These are phyloP conservation scores for Temnothorax rugatulus DNA, from an alignment of 2,888 invertebrate species.

Conservation along the genomic window DNA sequence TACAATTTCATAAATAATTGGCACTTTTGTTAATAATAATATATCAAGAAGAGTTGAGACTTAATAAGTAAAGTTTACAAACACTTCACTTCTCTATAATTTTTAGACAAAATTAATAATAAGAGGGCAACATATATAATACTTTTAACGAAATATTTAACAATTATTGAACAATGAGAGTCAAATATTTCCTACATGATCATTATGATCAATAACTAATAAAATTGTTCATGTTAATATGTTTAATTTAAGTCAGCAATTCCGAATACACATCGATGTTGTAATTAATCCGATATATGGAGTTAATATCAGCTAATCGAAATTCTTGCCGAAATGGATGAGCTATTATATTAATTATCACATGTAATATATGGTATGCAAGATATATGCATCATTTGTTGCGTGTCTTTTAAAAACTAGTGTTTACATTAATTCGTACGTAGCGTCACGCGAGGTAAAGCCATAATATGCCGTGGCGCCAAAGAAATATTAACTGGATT, in stretches of 20 bases:
- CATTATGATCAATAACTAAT: background rate
- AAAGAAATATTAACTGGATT: constrained; percentile 18
- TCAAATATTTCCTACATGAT: background rate
- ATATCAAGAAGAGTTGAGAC: background rate
- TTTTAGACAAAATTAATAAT: background rate
- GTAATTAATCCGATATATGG: background rate
- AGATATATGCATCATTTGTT: background rate
- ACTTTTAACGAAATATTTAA: background rate
- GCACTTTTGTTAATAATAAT: background rate
- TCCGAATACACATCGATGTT: background rate
- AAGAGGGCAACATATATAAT: background rate
- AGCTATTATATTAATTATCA: constrained; percentile 1
- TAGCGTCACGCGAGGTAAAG: constrained; percentile 41
- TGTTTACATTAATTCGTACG: constrained; percentile 32
- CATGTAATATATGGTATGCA: background rate
- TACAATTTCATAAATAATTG: background rate
- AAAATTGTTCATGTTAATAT: background rate
- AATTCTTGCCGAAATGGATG: constrained; percentile 1
- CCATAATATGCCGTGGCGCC: constrained; percentile 4
- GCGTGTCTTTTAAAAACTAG: constrained; percentile 23
- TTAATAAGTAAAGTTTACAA: background rate
- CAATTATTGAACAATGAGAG: background rate
- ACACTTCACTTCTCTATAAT: background rate
- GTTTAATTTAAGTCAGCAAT: background rate
- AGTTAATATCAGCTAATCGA: background rate